Evolutionary conservation across 1,140 invertebrate species (phyloP).

Genomic region (Condylostylus longicornis): DNA sequence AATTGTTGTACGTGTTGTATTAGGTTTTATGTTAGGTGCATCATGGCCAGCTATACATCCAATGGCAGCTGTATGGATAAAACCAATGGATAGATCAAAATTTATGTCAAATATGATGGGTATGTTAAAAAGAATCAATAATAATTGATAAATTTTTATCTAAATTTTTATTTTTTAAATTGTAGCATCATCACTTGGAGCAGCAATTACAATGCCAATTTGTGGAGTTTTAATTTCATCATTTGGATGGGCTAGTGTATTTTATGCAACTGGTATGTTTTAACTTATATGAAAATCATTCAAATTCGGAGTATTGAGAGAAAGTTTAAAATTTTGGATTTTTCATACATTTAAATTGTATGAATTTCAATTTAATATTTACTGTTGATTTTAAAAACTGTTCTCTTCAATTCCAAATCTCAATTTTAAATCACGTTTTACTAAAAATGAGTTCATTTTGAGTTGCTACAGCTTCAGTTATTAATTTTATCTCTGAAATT

Average conservation of each 20-base stretch:
- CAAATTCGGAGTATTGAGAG: too few species aligned
- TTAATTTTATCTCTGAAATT: too few species aligned
- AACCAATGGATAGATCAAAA: constrained; percentile 74
- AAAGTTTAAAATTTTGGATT: too few species aligned
- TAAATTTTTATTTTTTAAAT: constrained; percentile 8
- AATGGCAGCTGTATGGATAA: constrained; percentile 80
- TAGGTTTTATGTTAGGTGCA: constrained; percentile 65
- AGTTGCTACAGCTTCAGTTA: too few species aligned
- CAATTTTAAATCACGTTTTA: too few species aligned
- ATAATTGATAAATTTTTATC: not conserved
- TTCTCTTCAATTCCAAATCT: too few species aligned
- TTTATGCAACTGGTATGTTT: constrained; percentile 59
- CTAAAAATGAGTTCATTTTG: too few species aligned
- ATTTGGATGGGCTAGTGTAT: constrained; percentile 71
- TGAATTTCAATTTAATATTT: too few species aligned
- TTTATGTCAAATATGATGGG: constrained; percentile 80
- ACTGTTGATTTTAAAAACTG: too few species aligned
- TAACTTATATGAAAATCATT: too few species aligned
- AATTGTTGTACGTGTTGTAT: constrained; percentile 44
- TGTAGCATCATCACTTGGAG: constrained; percentile 63
- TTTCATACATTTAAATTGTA: too few species aligned
- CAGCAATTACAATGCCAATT: constrained; percentile 66
- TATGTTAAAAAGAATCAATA: constrained; percentile 29
- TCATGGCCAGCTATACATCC: constrained; percentile 85
- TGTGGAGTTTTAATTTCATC: constrained; percentile 62